Evolutionary conservation across 2,888 invertebrate species (phyloP), one percentile per base, ranked within the genome.

Genomic region (Epinotia nisella): DNA sequence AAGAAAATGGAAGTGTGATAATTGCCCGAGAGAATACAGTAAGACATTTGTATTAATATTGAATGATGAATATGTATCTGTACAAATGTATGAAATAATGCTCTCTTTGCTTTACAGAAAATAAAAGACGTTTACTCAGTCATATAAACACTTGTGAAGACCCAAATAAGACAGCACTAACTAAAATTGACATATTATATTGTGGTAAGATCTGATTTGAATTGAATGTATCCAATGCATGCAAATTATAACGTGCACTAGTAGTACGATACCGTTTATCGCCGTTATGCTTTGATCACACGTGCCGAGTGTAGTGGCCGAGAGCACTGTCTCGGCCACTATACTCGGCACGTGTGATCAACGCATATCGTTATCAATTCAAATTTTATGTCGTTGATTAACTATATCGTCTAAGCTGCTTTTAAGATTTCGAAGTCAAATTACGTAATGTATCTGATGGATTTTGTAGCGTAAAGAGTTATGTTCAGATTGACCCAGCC

Each of bases 21-120:
- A 76, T 69, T 80, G 80, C 60, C 76, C 76, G 19, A 75, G 74
- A 59, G 71, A 76, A 75, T 80, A 79, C 53, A 78, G 80, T 80
- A 71, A 80, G 80, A 56, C 7, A 29, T 21, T 58, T 51, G 21
- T 45, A 35, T 35, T 9, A 35, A 35, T 9, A 35, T 35, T 35
- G 9, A 35, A 35, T 35, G 35, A 35, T 35, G 35, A 35, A 35
- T 9, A 35, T 35, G 29, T 7, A 35, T 35, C 9, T 35, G 7
- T 35, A 35, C 9, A 9, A 17, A 11, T n/a, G 45, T 58, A 15
- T 11, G 17, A 19, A 68, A 29, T 24, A 49, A 24, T 19, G 10
- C 2, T 17, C 24, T 64, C 17, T 21, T 49, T 62, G 7, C n/a
- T 19, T 74, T 78, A 64, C 75, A 79, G 79, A 74, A 51, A 77